phyloP scores from a whole-genome alignment of 2,797 vertebrate genomes.

The Micrastur ruficollis region DNA sequence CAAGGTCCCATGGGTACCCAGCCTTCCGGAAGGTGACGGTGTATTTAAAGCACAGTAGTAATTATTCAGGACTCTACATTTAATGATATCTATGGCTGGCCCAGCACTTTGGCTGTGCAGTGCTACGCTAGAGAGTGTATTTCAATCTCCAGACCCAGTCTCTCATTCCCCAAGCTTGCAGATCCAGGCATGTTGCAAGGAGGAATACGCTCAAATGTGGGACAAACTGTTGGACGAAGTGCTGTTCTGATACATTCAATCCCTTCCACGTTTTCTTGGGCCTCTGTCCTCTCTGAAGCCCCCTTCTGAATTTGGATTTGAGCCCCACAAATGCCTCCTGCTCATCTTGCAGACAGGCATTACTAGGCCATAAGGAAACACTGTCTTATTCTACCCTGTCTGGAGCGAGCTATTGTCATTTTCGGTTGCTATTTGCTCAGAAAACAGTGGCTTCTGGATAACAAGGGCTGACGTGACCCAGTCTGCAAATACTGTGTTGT shows the following conservation, averaged over 20 bases:
- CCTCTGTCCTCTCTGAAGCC: background rate
- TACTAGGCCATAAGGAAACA: background rate
- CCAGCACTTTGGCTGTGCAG: background rate
- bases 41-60: constrained; percentile 58
- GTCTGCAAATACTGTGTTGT: constrained; percentile 71
- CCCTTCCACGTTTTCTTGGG: background rate
- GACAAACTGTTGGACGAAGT: background rate
- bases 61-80: constrained; percentile 52
- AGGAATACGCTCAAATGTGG: background rate
- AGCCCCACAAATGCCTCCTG: background rate
- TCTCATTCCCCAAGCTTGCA: background rate
- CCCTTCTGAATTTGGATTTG: background rate
- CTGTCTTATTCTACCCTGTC: background rate
- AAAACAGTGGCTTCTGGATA: constrained; percentile 65
- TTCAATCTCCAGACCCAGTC: background rate
- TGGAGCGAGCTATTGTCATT: background rate
- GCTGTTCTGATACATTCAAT: background rate
- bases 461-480: constrained; percentile 66
- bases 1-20: constrained; percentile 1
- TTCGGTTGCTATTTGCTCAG: constrained; percentile 61
- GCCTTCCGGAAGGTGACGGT: constrained; percentile 6
- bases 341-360: background rate
- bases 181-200: background rate
- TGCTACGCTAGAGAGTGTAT: background rate
- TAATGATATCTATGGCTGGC: constrained; percentile 41